Percentiles rank a stretch among this genome's conserved stretches.
These are phyloP conservation scores for Pseudopipra pipra DNA, from an alignment of 2,113 vertebrate species.

Conservation along the genomic window DNA sequence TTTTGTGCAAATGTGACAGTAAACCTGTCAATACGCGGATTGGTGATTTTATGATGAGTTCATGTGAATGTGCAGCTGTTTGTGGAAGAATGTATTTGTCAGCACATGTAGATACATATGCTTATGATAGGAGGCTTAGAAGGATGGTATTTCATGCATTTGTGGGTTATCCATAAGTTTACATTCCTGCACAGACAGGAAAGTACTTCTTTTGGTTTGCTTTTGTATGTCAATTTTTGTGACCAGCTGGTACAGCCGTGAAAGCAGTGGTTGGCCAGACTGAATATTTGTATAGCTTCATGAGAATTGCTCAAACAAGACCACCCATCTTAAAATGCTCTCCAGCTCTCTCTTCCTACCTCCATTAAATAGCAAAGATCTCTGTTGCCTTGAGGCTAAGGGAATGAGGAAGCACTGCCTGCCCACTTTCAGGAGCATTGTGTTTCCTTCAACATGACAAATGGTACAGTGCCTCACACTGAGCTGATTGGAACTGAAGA, in stretches of 20 bases:
- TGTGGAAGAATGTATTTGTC: neutral
- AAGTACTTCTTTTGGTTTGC: neutral
- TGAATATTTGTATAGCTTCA: neutral
- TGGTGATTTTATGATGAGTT: neutral
- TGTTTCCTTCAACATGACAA: neutral
- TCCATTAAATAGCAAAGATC: neutral
- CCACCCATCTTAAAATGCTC: neutral
- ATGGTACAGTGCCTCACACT: neutral
- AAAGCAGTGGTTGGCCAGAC: neutral
- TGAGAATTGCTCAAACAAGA: neutral
- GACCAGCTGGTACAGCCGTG: neutral
- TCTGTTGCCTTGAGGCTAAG: neutral
- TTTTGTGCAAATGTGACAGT: neutral
- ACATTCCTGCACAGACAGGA: neutral
- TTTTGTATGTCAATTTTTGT: neutral
- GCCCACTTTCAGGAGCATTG: neutral
- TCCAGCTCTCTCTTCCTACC: neutral
- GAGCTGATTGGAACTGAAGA: neutral
- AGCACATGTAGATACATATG: neutral
- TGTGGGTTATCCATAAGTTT: neutral
- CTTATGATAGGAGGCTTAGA: neutral
- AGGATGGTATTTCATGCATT: neutral
- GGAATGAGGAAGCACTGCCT: neutral
- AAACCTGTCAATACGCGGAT: neutral
- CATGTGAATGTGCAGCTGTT: neutral